phyloP scores from a whole-genome alignment of 1,140 invertebrate species.

The Pentalonia nigronervosa region DNA sequence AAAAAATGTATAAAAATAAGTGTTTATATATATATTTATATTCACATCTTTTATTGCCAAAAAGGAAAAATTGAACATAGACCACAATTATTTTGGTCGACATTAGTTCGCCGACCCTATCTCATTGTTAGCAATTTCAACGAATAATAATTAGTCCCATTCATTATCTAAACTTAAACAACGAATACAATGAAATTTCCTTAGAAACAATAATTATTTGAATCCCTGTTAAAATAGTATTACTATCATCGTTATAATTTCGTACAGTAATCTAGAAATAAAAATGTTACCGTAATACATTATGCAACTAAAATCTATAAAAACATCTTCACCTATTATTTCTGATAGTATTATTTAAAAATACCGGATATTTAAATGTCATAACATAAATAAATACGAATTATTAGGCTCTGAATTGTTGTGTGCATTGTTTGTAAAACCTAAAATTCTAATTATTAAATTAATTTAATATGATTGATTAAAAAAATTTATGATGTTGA shows the following conservation, averaged over 20 bases:
- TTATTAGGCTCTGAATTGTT: no score
- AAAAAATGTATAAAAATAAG: background rate
- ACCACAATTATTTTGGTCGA: constrained; percentile 9
- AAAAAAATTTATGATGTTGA: no score
- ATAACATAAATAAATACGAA: no score
- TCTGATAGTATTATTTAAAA: no score
- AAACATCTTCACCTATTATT: no score
- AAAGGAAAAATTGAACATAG: background rate
- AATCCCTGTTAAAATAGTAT: background rate
- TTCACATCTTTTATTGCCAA: background rate
- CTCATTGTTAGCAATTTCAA: background rate
- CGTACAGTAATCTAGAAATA: background rate
- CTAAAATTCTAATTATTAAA: no score
- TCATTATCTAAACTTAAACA: background rate
- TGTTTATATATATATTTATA: background rate
- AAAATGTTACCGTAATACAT: background rate
- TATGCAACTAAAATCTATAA: background rate
- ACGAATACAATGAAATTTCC: constrained; percentile 3
- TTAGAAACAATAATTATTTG: constrained; percentile 9
- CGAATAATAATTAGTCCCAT: background rate
- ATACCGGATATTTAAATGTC: no score
- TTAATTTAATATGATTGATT: no score
- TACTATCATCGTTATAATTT: background rate
- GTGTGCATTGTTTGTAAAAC: no score
- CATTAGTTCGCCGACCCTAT: background rate